Base-by-base conservation (phyloP, 2,797 vertebrate species). In the Sebastes hubbsi region DNA sequence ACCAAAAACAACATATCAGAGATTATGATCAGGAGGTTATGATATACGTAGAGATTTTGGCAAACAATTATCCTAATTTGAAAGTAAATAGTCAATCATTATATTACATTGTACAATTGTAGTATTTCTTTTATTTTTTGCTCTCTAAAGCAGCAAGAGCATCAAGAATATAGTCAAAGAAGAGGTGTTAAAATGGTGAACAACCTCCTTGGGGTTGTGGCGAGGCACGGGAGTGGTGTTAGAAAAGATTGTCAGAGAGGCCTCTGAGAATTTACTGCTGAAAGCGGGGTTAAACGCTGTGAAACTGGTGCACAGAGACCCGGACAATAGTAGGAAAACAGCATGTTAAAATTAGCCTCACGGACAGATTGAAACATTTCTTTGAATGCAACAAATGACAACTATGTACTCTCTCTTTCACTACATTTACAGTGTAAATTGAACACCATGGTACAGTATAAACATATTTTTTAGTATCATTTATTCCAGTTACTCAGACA, bases 271-370 rank as follows among this genome's bases (percentile, higher is more conserved):
- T 80, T 72, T 83, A 16, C 27, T 56, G 78, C 58, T 83, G 63
- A 77, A 87, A 87, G 66, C 54, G 60, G 63, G 75, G 82, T 85
- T 87, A 79, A 82, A 84, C 66, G 81, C 68, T 71, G 56, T 77
- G 71, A 76, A 62, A 78, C 75, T 74, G 38, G 54, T 54, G 55
- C 70, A 75, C 29, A 63, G 30, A 78, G 30, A 63, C 68, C 14
- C 2, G 32, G 38, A 63, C 61, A 66, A 72, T 14, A 62, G 32
- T 24, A 65, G 62, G 52, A 81, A 32, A 66, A 62, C 22, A 22
- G 58, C 42, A 60, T 71, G 68, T 67, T 61, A 38, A 70, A 69
- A 68, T 60, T 64, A 62, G 18, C 65, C 59, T 76, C 60, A 49
- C 49, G 16, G 36, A 78, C 8, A 27, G 30, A 74, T 18, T 34